These are phyloP conservation scores for Hirudo medicinalis DNA, from an alignment of 1,140 invertebrate genomes.

Conservation along the genomic window DNA sequence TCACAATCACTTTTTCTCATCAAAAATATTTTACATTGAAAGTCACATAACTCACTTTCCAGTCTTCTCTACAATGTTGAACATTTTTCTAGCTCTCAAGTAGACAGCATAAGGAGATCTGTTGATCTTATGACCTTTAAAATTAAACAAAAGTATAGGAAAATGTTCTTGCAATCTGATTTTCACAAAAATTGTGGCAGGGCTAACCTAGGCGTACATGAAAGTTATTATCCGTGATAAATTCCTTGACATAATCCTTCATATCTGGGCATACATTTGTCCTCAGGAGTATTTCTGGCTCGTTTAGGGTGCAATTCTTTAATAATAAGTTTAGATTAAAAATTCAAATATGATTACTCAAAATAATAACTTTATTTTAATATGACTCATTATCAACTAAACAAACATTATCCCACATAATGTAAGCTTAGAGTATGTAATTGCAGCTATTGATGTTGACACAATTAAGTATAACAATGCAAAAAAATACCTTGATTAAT, in stretches of 20 bases:
- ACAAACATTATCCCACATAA: neutral
- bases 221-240: neutral
- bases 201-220: neutral
- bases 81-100: conserved; percentile 1
- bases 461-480: neutral
- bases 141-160: neutral
- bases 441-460: neutral
- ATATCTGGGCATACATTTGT: no score
- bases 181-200: neutral
- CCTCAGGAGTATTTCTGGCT: neutral
- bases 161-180: neutral
- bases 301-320: neutral
- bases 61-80: neutral
- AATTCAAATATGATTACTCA: no score
- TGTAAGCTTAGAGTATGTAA: neutral
- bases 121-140: neutral
- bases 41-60: neutral
- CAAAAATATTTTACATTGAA: neutral
- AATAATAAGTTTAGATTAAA: neutral
- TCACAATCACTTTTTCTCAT: no score
- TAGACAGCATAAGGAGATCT: conserved; percentile 9
- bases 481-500: neutral
- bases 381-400: neutral
- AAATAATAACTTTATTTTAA: neutral
- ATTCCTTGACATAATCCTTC: no score